These are phyloP conservation scores for Halictus ligatus DNA, from an alignment of 2,888 invertebrate genomes.

Conservation along the genomic window DNA sequence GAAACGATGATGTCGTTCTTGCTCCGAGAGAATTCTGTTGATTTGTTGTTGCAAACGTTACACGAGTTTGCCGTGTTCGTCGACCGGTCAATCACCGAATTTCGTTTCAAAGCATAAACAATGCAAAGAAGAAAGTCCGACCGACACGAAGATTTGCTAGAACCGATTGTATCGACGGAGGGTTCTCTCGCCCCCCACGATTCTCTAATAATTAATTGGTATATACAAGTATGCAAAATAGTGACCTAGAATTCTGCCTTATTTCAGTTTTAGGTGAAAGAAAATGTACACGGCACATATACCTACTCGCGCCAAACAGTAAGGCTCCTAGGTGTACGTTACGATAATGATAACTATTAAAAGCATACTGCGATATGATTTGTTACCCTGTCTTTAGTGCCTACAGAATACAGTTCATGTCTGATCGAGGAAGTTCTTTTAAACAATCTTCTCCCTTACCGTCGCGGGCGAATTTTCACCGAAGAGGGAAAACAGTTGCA, in stretches of 20 bases:
- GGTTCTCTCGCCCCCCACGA: constrained; percentile 19
- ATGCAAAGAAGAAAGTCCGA: constrained; percentile 16
- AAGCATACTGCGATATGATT: constrained; percentile 81
- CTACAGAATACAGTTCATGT: constrained; percentile 71
- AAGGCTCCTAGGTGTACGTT: constrained; percentile 64
- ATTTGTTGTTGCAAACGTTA: constrained; percentile 6
- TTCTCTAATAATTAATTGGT: constrained; percentile 12
- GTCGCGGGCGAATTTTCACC: constrained; percentile 11
- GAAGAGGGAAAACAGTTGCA: constrained; percentile 7
- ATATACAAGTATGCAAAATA: constrained; percentile 53
- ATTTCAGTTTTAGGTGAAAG: constrained; percentile 18
- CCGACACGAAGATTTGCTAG: not conserved
- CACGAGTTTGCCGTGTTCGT: not conserved
- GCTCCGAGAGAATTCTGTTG: constrained; percentile 3
- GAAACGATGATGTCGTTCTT: not conserved
- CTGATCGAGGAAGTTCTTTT: not conserved
- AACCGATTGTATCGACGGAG: constrained; percentile 16
- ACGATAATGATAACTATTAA: constrained; percentile 64
- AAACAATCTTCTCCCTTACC: constrained; percentile 1
- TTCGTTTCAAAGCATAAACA: not conserved
- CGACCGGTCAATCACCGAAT: not conserved
- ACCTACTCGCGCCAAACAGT: constrained; percentile 59
- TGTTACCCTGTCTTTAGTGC: constrained; percentile 81
- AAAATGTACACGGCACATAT: constrained; percentile 42
- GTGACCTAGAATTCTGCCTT: constrained; percentile 17